A percentile compares a stretch with the other conserved stretches of the same genome.
Conservation (phyloP, 2,888 invertebrate genomes). For the Agapetus fuscipes region DNA sequence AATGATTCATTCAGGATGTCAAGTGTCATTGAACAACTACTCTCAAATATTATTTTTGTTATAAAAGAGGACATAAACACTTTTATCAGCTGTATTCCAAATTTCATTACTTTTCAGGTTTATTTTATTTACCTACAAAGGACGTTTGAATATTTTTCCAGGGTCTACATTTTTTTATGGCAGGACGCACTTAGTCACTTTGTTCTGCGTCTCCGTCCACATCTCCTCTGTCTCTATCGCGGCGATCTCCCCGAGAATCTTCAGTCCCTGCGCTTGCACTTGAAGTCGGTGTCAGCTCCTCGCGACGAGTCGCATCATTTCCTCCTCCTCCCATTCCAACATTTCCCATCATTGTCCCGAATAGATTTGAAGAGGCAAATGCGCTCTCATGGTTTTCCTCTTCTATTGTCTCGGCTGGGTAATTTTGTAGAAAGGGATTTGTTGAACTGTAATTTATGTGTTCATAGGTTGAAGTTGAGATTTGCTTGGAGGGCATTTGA, state of each 20-base stretch:
- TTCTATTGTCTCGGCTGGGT: conserved; percentile 38
- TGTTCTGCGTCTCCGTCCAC: conserved; percentile 49
- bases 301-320: conserved; percentile 31
- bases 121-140: too few relatives aligned
- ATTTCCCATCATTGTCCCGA: conserved; percentile 13
- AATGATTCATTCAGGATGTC: too few relatives aligned
- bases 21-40: too few relatives aligned
- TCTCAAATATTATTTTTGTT: too few relatives aligned
- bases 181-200: conserved; percentile 35
- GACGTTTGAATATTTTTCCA: too few relatives aligned
- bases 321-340: conserved; percentile 23
- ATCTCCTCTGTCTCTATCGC: conserved; percentile 45
- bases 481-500: conserved; percentile 6
- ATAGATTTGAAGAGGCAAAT: conserved; percentile 15
- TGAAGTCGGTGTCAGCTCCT: conserved; percentile 44
- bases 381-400: conserved; percentile 34
- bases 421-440: conserved; percentile 52
- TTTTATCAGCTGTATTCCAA: too few relatives aligned
- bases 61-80: too few relatives aligned
- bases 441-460: conserved; percentile 36
- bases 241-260: conserved; percentile 40
- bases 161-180: too few relatives aligned
- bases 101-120: too few relatives aligned
- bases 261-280: conserved; percentile 51
- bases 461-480: conserved; percentile 8